phyloP scores from a whole-genome alignment of 2,797 vertebrate species.

The Loris lydekkerianus region DNA sequence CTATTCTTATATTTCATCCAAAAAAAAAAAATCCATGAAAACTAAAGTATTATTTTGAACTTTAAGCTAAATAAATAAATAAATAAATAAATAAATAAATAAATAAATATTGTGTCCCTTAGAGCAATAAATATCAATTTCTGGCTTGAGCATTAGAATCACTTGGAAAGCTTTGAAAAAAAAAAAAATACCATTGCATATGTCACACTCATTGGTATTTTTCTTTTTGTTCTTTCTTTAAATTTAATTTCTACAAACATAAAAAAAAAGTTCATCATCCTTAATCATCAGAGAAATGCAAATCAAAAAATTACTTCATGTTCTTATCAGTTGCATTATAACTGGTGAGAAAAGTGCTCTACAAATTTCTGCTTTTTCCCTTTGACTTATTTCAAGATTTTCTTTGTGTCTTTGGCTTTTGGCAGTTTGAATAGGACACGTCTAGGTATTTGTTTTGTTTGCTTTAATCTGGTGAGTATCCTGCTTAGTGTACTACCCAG shows the following conservation, averaged over 20 bases:
- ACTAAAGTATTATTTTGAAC: slow-evolving; percentile 72
- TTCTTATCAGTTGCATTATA: background rate
- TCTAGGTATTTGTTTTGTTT: background rate
- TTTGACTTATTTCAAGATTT: background rate
- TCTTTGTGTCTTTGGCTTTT: background rate
- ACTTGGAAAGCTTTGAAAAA: slow-evolving; percentile 52
- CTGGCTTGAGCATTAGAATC: slow-evolving; percentile 51
- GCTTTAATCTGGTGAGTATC: background rate
- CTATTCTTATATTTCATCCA: slow-evolving; percentile 58
- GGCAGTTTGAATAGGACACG: background rate
- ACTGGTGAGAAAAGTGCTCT: background rate
- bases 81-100: background rate
- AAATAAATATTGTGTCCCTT: slow-evolving; percentile 52
- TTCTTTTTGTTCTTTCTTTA: background rate
- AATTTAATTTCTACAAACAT: too few relatives aligned
- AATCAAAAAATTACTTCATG: background rate
- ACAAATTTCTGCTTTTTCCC: background rate
- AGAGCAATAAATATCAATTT: slow-evolving; percentile 58
- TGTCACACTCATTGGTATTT: background rate
- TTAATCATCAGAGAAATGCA: too few relatives aligned
- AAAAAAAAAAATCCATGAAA: slow-evolving; percentile 55
- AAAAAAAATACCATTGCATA: slow-evolving; percentile 19
- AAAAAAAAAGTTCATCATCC: too few relatives aligned
- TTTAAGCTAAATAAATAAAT: background rate
- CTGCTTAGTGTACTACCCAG: background rate